phyloP scores from a whole-genome alignment of 2,797 vertebrate species.

The Manis pentadactyla region DNA sequence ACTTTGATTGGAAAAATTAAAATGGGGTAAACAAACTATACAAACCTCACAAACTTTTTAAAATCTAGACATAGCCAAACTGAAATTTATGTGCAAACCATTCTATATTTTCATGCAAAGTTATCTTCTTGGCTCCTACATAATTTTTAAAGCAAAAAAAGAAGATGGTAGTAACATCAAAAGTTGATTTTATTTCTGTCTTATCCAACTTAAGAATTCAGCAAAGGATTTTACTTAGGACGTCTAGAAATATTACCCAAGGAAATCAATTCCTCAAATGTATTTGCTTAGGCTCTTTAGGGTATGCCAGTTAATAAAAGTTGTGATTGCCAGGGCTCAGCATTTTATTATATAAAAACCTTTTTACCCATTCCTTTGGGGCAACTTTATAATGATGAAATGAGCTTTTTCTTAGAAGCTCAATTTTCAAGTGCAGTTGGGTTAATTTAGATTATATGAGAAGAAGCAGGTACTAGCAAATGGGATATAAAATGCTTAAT shows the following conservation, averaged over 20 bases:
- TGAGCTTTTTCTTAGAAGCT: slow-evolving; percentile 47
- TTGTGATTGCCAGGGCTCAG: slow-evolving; percentile 50
- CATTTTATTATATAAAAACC: slow-evolving; percentile 66
- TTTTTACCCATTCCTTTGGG: slow-evolving; percentile 65
- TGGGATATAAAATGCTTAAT: slow-evolving; percentile 70
- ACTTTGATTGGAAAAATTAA: not conserved
- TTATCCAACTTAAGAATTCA: slow-evolving; percentile 50
- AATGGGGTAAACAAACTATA: not conserved
- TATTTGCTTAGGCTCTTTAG: slow-evolving; percentile 65
- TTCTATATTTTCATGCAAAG: not conserved
- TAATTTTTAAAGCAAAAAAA: not conserved
- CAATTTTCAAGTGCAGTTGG: slow-evolving; percentile 62
- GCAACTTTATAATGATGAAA: slow-evolving; percentile 60
- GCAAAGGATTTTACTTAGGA: slow-evolving; percentile 36
- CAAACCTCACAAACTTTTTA: not conserved
- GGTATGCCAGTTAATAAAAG: slow-evolving; percentile 68
- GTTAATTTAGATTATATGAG: slow-evolving; percentile 74
- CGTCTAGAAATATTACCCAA: slow-evolving; percentile 50
- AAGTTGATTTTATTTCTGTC: slow-evolving; percentile 17
- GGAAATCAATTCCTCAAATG: slow-evolving; percentile 71
- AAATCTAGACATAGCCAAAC: not conserved
- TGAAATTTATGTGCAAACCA: not conserved
- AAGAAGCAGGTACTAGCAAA: slow-evolving; percentile 69
- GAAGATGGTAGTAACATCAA: not conserved
- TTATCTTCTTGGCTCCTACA: not conserved